Percentiles rank a stretch among this genome's conserved stretches.
Evolutionary conservation across 2,888 invertebrate genomes (phyloP).

Genomic region (Drosophila diplacantha): DNA sequence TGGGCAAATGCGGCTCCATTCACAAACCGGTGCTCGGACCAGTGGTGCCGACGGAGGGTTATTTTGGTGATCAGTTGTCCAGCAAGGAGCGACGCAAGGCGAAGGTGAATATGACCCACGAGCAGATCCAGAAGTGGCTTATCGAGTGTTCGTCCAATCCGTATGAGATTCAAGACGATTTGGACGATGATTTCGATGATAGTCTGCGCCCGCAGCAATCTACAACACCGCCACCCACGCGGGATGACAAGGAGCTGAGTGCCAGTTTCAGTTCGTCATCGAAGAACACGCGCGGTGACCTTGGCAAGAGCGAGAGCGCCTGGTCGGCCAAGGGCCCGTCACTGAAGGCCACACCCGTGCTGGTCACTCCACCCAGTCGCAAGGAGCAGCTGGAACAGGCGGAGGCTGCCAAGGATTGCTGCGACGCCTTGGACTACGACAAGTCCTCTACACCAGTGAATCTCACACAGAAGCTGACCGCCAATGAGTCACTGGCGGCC

Average conservation of each 20-base stretch:
- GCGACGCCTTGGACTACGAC: constrained; percentile 54
- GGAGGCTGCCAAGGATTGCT: constrained; percentile 23
- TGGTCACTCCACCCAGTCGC: constrained; percentile 58
- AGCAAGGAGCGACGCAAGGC: constrained; percentile 79
- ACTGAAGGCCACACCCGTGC: constrained; percentile 76
- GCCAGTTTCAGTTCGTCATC: constrained; percentile 76
- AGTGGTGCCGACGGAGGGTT: constrained; percentile 77
- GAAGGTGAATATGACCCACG: constrained; percentile 84
- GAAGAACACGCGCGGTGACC: constrained; percentile 75
- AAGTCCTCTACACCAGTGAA: constrained; percentile 60
- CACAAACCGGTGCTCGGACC: constrained; percentile 78
- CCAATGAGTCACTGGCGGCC: constrained; percentile 5
- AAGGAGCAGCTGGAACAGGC: constrained; percentile 43
- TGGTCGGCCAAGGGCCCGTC: constrained; percentile 78
- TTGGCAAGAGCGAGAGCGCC: constrained; percentile 76
- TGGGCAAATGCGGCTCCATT: constrained; percentile 78
- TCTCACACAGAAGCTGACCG: constrained; percentile 59
- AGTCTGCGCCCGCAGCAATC: constrained; percentile 74
- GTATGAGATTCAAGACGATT: constrained; percentile 77
- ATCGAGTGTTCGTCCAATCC: constrained; percentile 80
- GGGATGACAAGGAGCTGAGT: constrained; percentile 76
- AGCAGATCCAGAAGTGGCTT: constrained; percentile 84
- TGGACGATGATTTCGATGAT: constrained; percentile 77
- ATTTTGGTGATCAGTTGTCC: constrained; percentile 76
- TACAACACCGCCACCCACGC: constrained; percentile 75